Evolutionary conservation across 2,797 vertebrate genomes (phyloP).

Genomic region (Ctenopoma kingsleyae): DNA sequence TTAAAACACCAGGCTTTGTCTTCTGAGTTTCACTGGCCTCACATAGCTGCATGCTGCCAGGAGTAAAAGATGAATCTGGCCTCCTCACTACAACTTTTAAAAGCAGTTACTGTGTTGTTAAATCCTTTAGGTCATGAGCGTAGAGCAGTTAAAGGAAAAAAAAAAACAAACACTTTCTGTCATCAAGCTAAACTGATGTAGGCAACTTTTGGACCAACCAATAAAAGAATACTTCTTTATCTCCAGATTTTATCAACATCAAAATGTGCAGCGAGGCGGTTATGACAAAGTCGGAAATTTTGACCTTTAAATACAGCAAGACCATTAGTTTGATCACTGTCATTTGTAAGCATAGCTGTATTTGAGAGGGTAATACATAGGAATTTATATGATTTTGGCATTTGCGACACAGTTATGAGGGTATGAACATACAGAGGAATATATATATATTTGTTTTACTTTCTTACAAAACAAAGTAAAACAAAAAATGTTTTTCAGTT

Average conservation of each 20-base stretch:
- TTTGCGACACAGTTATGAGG: too few species aligned
- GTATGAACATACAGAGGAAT: too few species aligned
- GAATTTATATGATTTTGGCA: too few species aligned
- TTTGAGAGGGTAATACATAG: neutral
- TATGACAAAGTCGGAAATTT: slow-evolving; percentile 6
- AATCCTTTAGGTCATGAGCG: slow-evolving; percentile 30
- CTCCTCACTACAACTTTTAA: slow-evolving; percentile 36
- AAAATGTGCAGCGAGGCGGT: slow-evolving; percentile 28
- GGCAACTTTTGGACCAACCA: slow-evolving; percentile 32
- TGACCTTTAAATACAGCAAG: slow-evolving; percentile 37
- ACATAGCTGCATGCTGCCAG: slow-evolving; percentile 37
- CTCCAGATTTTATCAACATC: slow-evolving; percentile 45
- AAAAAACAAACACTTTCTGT: slow-evolving; percentile 7
- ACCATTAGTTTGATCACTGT: slow-evolving; percentile 19
- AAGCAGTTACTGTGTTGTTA: slow-evolving; percentile 46
- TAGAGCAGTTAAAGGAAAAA: neutral
- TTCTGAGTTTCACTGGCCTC: slow-evolving; percentile 36
- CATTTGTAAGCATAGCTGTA: neutral
- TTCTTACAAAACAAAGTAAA: neutral
- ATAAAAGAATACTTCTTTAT: slow-evolving; percentile 49
- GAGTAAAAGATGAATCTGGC: slow-evolving; percentile 20
- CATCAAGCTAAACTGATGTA: slow-evolving; percentile 40
- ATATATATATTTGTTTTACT: too few species aligned
- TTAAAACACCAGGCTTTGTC: slow-evolving; percentile 51
- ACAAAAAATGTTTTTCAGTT: slow-evolving; percentile 3